These are phyloP conservation scores for Anguilla rostrata DNA, from an alignment of 2,113 vertebrate species.

Conservation along the genomic window DNA sequence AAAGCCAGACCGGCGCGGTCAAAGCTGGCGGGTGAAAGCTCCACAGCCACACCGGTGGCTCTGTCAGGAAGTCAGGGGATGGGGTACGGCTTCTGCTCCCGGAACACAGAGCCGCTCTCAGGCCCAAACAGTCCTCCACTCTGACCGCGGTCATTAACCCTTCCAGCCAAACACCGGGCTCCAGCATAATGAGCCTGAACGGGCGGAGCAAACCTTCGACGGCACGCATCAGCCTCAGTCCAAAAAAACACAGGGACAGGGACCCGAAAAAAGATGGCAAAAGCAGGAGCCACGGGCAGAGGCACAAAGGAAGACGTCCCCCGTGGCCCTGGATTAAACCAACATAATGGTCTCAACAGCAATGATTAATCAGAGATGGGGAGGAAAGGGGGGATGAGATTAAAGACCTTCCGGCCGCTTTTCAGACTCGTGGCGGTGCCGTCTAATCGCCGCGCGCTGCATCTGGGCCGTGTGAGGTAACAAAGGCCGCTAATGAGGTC, in stretches of 20 bases:
- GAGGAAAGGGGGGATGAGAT: neutral
- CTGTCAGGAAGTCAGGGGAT: neutral
- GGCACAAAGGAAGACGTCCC: neutral
- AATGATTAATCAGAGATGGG: neutral
- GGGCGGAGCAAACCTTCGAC: neutral
- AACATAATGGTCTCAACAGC: neutral
- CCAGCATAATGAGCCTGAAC: neutral
- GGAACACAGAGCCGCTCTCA: neutral
- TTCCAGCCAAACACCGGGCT: neutral
- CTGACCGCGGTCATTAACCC: neutral
- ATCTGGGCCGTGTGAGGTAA: constrained; percentile 66
- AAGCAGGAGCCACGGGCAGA: neutral
- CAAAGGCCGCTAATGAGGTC: constrained; percentile 67
- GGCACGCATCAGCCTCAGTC: neutral
- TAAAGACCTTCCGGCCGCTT: neutral
- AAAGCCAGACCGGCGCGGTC: no score
- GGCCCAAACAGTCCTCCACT: neutral
- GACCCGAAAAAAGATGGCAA: neutral
- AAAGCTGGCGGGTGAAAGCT: neutral
- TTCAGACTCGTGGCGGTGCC: neutral
- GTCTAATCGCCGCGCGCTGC: constrained; percentile 45
- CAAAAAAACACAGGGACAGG: neutral
- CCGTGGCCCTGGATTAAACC: neutral
- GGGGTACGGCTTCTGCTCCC: no score
- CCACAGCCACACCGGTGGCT: neutral